These are phyloP conservation scores for Anthoscopus minutus DNA, from an alignment of 2,113 vertebrate species.

Conservation along the genomic window DNA sequence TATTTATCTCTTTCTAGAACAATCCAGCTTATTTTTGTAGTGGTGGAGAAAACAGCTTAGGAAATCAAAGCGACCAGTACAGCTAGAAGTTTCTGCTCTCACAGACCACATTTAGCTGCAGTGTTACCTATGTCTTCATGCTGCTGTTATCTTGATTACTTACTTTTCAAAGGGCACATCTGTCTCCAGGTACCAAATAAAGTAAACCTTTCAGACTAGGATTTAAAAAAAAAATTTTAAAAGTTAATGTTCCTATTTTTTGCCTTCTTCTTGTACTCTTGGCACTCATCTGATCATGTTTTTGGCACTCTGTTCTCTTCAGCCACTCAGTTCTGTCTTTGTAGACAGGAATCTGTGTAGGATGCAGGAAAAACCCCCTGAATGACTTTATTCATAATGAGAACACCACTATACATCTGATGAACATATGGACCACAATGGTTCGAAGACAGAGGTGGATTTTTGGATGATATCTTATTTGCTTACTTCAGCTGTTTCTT, in stretches of 20 bases:
- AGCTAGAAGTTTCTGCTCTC: background rate
- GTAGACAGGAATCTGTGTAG: background rate
- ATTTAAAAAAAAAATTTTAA: background rate
- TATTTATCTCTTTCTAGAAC: background rate
- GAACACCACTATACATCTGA: background rate
- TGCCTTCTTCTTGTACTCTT: background rate
- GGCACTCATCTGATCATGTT: background rate
- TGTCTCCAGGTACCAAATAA: background rate
- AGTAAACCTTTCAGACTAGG: background rate
- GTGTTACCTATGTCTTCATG: background rate
- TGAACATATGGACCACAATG: background rate
- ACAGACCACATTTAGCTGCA: background rate
- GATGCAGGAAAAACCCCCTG: background rate
- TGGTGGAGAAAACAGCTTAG: background rate
- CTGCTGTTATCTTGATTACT: background rate
- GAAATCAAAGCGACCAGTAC: background rate
- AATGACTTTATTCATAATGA: background rate
- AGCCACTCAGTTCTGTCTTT: background rate
- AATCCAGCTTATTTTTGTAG: background rate
- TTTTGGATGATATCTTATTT: background rate
- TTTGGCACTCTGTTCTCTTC: background rate
- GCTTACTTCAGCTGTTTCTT: background rate
- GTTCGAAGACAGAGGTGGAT: background rate
- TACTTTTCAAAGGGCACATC: background rate
- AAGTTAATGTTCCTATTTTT: background rate